Evolutionary conservation across 2,888 invertebrate species (phyloP), one percentile per base, ranked within the genome.

Genomic region (Pristionchus entomophagus): DNA sequence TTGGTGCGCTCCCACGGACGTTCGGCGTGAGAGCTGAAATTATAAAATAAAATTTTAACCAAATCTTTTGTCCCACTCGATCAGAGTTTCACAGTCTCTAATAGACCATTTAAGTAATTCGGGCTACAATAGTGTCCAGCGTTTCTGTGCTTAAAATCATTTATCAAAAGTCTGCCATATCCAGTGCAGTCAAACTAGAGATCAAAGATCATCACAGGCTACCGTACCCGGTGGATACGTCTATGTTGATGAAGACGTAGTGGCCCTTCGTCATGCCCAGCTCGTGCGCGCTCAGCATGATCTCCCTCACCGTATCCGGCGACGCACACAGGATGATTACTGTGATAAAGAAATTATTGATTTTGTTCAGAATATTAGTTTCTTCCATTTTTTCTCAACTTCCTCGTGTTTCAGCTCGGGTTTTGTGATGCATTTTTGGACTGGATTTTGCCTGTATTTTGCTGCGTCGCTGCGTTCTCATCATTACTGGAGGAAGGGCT

Each of bases 231-330:
- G 97, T 97, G 94, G 97, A 98, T 56, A 99, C 95, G 94, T 98
- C 98, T 92, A 99, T 97, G 94, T 97, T 99, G 95, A 99, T 97
- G 95, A 99, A 98, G 84, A 98, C 97, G 94, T 98, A 99, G 95
- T 99, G 98, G 12, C 98, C 98, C 87, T 96, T 97, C 86, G 96
- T 96, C 97, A 99, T 99, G 91, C 97, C 96, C 88, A 99, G 95
- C 89, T 97, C 96, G 91, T 97, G 96, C 1, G 99, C 99, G 12
- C 97, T 97, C 92, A 99, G 94, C 95, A 99, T 96, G 90, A 99
- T 97, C 94, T 97, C 96, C 86, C 98, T 95, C 77, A 98, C 96
- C 3, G 97, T 96, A 89, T 95, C 95, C 0, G 91, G 96, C 92
- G 96, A 97, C 0, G 97, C 97, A 93, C 99, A 99, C 93, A 99